These are phyloP conservation scores for Arion vulgaris DNA, from an alignment of 1,140 invertebrate genomes.

Conservation along the genomic window DNA sequence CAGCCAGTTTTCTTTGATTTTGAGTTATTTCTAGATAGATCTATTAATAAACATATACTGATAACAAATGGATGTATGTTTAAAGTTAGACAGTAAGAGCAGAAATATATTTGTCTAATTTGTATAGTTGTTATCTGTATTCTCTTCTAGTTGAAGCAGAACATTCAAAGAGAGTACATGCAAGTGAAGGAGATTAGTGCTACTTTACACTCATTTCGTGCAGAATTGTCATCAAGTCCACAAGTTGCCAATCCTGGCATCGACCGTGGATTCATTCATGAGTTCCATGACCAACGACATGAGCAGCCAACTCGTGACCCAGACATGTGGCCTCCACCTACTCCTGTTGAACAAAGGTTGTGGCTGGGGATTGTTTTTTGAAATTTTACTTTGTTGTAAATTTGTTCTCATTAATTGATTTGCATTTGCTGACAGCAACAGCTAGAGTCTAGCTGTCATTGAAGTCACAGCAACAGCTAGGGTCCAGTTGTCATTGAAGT, in stretches of 20 bases:
- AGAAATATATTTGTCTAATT: too few species aligned
- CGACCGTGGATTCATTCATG: slow-evolving; percentile 38
- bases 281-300: slow-evolving; percentile 66
- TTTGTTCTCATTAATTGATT: too few species aligned
- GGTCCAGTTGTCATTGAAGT: too few species aligned
- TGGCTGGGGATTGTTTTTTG: background rate
- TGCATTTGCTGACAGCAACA: too few species aligned
- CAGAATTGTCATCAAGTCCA: slow-evolving; percentile 70
- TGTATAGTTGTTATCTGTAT: too few species aligned
- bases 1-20: too few species aligned
- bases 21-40: too few species aligned
- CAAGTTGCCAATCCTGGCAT: slow-evolving; percentile 43
- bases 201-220: slow-evolving; percentile 80
- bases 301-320: slow-evolving; percentile 80
- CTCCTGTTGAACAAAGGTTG: slow-evolving; percentile 84
- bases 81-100: too few species aligned
- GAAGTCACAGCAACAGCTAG: too few species aligned
- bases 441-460: too few species aligned
- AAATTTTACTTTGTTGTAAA: background rate
- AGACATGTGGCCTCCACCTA: slow-evolving; percentile 89
- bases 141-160: slow-evolving; percentile 83
- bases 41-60: too few species aligned
- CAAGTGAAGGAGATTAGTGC: slow-evolving; percentile 87
- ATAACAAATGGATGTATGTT: too few species aligned
- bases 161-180: slow-evolving; percentile 91